phyloP scores from a whole-genome alignment of 2,888 invertebrate genomes.

The Selenia dentaria region DNA sequence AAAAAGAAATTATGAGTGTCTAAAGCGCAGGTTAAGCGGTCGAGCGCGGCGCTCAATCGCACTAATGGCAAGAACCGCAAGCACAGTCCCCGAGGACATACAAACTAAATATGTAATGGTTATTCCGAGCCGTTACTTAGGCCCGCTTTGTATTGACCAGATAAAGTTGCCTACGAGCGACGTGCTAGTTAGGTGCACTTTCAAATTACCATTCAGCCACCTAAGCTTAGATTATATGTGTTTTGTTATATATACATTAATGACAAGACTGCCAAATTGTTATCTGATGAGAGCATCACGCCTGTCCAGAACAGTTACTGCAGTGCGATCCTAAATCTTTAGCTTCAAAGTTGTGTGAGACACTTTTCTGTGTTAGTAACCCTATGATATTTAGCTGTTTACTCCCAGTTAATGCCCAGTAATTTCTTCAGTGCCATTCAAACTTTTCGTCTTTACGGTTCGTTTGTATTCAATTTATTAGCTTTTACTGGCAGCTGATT shows the following conservation, averaged over 20 bases:
- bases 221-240: slow-evolving; percentile 4
- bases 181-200: slow-evolving; percentile 1
- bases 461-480: no score
- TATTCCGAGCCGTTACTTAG: slow-evolving; percentile 66
- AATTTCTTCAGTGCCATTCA: no score
- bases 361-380: no score
- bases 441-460: no score
- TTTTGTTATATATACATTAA: slow-evolving; percentile 41
- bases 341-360: no score
- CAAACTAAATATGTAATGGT: slow-evolving; percentile 78
- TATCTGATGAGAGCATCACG: no score
- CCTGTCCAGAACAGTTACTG: no score
- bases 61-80: slow-evolving; percentile 79
- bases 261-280: no score
- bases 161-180: slow-evolving; percentile 47
- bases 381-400: no score
- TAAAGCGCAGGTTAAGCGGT: slow-evolving; percentile 37
- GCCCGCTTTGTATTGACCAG: slow-evolving; percentile 58
- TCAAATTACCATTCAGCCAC: background rate
- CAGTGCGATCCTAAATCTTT: no score
- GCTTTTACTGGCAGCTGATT: no score
- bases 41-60: slow-evolving; percentile 67
- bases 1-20: slow-evolving; percentile 39
- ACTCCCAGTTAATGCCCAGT: no score
- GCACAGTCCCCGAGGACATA: slow-evolving; percentile 68